Evolutionary conservation across 2,888 invertebrate genomes (phyloP).

Genomic region (Eupithecia dodoneata): DNA sequence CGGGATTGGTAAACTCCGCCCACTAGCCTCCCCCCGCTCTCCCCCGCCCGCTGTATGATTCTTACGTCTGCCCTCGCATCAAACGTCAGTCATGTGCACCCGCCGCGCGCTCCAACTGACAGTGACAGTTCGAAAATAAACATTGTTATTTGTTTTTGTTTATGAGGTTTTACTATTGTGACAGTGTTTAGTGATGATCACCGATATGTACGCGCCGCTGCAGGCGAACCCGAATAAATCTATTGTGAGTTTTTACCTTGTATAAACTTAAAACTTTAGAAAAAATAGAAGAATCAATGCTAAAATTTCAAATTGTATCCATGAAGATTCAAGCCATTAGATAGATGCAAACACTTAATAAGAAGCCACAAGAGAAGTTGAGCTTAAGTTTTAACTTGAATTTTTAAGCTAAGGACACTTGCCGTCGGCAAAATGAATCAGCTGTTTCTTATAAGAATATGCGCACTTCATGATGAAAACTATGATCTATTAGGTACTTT

Average conservation of each 20-base stretch:
- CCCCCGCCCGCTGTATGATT: constrained; percentile 33
- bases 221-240: constrained; percentile 74
- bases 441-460: constrained; percentile 18
- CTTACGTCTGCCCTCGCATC: constrained; percentile 49
- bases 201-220: constrained; percentile 80
- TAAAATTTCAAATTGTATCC: neutral
- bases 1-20: constrained; percentile 72
- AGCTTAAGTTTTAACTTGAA: neutral
- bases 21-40: constrained; percentile 52
- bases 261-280: constrained; percentile 20
- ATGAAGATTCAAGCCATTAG: neutral
- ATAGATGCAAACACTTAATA: neutral
- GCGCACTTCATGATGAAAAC: neutral
- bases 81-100: constrained; percentile 59
- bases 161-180: constrained; percentile 58
- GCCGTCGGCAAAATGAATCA: constrained; percentile 31
- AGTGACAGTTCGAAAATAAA: constrained; percentile 47
- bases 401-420: neutral
- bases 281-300: neutral
- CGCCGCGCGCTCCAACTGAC: constrained; percentile 45
- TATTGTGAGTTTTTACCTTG: constrained; percentile 67
- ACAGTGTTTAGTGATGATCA: constrained; percentile 71
- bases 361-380: neutral
- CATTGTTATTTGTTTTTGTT: constrained; percentile 39
- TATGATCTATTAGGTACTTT: neutral